phyloP scores from a whole-genome alignment of 2,797 vertebrate genomes.

The Muscicapa striata region DNA sequence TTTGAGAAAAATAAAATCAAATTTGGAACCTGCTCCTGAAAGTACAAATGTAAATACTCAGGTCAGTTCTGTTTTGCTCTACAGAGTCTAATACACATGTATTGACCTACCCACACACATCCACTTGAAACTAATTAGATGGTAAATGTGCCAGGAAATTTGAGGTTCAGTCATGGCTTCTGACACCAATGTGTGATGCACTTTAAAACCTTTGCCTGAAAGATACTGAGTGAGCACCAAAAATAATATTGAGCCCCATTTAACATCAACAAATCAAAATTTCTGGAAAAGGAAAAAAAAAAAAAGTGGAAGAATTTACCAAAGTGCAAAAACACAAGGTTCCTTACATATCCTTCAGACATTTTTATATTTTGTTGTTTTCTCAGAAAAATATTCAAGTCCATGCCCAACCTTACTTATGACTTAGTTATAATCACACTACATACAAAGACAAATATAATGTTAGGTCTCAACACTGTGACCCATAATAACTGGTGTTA shows the following conservation, averaged over 20 bases:
- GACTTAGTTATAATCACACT: neutral
- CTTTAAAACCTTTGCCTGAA: neutral
- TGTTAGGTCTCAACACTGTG: neutral
- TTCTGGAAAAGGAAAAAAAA: fast-evolving
- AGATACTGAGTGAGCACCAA: neutral
- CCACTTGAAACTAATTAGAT: slow-evolving; percentile 34
- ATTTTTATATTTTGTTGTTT: neutral
- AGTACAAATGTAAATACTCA: neutral
- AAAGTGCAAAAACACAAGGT: neutral
- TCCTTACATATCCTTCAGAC: neutral
- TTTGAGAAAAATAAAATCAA: slow-evolving; percentile 13
- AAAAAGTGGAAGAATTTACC: neutral
- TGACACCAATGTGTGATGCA: neutral
- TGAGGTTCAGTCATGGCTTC: neutral
- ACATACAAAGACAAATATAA: neutral
- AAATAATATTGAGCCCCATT: neutral
- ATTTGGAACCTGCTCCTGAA: neutral
- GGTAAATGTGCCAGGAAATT: slow-evolving; percentile 10
- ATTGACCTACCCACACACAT: neutral
- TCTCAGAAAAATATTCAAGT: neutral
- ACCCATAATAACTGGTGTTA: neutral
- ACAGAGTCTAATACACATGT: neutral
- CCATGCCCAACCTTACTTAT: neutral
- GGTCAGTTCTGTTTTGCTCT: neutral
- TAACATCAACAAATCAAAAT: neutral